These are phyloP conservation scores for Drosophila subquinaria DNA, from an alignment of 2,888 invertebrate genomes.

Conservation along the genomic window DNA sequence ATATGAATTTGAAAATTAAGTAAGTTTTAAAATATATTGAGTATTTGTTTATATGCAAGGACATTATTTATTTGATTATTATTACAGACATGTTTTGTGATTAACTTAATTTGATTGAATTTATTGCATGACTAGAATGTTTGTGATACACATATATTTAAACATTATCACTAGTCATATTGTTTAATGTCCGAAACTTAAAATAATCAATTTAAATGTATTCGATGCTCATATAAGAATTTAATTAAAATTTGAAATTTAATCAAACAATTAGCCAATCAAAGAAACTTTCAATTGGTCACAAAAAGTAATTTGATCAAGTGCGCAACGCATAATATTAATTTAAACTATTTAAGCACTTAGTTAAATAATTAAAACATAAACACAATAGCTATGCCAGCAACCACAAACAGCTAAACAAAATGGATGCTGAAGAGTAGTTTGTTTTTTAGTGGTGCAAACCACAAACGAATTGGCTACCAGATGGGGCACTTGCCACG, in stretches of 20 bases:
- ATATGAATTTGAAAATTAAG: background rate
- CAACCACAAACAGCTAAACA: constrained; percentile 16
- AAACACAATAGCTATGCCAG: constrained; percentile 1
- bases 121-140: background rate
- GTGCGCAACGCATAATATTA: constrained; percentile 32
- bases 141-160: too few species aligned
- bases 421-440: constrained; percentile 11
- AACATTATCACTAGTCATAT: background rate
- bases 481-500: constrained; percentile 23
- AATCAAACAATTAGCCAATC: constrained; percentile 5
- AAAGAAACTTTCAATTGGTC: background rate
- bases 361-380: constrained; percentile 22
- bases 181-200: background rate
- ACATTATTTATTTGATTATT: too few species aligned
- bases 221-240: background rate
- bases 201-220: background rate
- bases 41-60: too few species aligned
- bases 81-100: too few species aligned
- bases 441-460: constrained; percentile 16
- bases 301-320: constrained; percentile 15
- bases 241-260: background rate
- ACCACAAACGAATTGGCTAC: constrained; percentile 44
- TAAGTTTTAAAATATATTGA: too few species aligned
- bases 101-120: background rate
- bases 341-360: constrained; percentile 32